Evolutionary conservation across 2,888 invertebrate genomes (phyloP).

Genomic region (Protodeltote pygarga): DNA sequence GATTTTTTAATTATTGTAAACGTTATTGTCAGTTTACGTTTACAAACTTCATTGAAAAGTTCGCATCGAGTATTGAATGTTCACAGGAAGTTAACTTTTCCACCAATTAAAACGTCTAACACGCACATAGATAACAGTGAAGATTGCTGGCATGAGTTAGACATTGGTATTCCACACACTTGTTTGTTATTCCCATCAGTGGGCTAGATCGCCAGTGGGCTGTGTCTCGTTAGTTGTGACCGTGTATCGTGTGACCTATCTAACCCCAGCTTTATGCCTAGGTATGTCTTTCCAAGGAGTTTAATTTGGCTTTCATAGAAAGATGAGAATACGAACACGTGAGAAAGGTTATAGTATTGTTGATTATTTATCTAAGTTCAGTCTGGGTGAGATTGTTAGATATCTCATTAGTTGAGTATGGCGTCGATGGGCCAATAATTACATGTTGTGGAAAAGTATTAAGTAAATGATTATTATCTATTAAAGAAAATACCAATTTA

Average conservation of each 20-base stretch:
- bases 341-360: neutral
- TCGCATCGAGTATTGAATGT: too few species aligned
- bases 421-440: too few species aligned
- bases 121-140: slow-evolving; percentile 21
- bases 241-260: slow-evolving; percentile 65
- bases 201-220: slow-evolving; percentile 29
- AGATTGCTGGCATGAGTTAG: slow-evolving; percentile 15
- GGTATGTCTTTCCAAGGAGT: slow-evolving; percentile 20
- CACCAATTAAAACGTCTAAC: slow-evolving; percentile 28
- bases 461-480: too few species aligned
- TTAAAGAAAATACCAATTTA: too few species aligned
- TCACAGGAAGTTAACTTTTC: slow-evolving; percentile 3
- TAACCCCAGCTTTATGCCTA: slow-evolving; percentile 49
- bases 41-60: too few species aligned
- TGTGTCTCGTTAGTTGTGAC: slow-evolving; percentile 61
- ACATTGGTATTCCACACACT: slow-evolving; percentile 31
- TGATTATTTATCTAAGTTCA: too few species aligned
- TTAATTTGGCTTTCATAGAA: slow-evolving; percentile 13
- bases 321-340: neutral
- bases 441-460: too few species aligned
- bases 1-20: too few species aligned
- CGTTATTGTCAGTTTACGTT: too few species aligned
- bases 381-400: too few species aligned
- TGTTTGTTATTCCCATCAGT: slow-evolving; percentile 29
- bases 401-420: too few species aligned